Conservation (phyloP, 2,797 vertebrate genomes). For the Rousettus madagascariensis region DNA sequence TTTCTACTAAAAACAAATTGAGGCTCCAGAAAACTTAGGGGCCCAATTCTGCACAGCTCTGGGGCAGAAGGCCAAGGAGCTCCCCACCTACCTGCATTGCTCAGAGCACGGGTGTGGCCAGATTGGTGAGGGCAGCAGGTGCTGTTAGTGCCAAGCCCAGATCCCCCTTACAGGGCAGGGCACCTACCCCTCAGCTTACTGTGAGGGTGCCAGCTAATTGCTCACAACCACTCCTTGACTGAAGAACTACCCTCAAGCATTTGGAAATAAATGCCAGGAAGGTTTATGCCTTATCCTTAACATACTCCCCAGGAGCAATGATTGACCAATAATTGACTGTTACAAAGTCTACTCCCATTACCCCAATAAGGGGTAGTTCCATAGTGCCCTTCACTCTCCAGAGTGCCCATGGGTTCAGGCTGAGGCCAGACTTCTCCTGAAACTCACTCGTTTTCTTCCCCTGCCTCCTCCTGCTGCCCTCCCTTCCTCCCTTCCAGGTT, state of each 20-base stretch:
- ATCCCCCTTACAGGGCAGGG: background rate
- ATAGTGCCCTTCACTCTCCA: background rate
- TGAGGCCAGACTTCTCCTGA: background rate
- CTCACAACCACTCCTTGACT: background rate
- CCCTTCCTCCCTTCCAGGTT: no score
- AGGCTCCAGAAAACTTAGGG: background rate
- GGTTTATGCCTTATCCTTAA: background rate
- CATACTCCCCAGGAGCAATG: rapidly evolving
- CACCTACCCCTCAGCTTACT: background rate
- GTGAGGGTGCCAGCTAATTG: background rate
- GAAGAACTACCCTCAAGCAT: background rate
- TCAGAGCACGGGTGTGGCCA: rapidly evolving
- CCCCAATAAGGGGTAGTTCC: background rate
- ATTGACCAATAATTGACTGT: background rate
- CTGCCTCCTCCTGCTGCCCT: background rate
- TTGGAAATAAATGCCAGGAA: background rate
- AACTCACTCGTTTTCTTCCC: background rate
- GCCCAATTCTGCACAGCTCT: background rate
- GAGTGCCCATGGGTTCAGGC: background rate
- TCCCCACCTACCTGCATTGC: background rate
- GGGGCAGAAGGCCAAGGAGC: no score
- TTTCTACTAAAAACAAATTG: background rate
- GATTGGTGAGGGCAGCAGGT: background rate
- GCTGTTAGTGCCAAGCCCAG: background rate
- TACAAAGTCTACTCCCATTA: background rate